Conservation (phyloP, 2,797 vertebrate genomes). For the Poeciliopsis infans region DNA sequence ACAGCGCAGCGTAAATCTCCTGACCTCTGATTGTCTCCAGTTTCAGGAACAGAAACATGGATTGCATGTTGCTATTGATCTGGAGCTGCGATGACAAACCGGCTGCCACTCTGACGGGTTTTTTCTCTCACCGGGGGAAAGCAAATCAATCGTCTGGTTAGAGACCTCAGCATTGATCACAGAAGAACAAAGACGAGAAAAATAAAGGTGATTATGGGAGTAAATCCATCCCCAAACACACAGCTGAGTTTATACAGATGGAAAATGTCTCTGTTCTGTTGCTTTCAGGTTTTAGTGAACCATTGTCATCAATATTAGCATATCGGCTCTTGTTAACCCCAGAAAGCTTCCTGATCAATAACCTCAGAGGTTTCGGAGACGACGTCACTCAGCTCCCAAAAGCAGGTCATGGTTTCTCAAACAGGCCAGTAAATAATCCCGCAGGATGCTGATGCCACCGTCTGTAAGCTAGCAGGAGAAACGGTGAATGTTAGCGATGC, state of each 20-base stretch:
- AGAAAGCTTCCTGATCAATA: conserved; percentile 80
- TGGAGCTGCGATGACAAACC: conserved; percentile 75
- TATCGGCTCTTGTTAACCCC: conserved; percentile 85
- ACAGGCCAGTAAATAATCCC: conserved; percentile 72
- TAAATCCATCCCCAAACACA: conserved; percentile 59
- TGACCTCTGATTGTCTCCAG: conserved; percentile 36
- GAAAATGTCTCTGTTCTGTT: conserved; percentile 34
- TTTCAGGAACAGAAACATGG: conserved; percentile 71
- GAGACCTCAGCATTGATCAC: conserved; percentile 84
- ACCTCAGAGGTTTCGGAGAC: conserved; percentile 64
- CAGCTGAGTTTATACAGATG: conserved; percentile 74
- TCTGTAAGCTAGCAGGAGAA: conserved; percentile 48
- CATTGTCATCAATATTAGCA: conserved; percentile 78
- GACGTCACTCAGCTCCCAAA: conserved; percentile 75
- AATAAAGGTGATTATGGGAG: conserved; percentile 60
- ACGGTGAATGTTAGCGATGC: not conserved
- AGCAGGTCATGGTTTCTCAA: conserved; percentile 76
- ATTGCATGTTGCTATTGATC: conserved; percentile 78
- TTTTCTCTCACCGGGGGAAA: conserved; percentile 73
- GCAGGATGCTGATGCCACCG: conserved; percentile 67
- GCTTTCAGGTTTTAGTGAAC: conserved; percentile 74
- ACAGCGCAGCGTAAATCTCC: conserved; percentile 13
- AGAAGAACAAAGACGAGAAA: conserved; percentile 63
- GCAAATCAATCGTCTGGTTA: conserved; percentile 86
- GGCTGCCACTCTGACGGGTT: conserved; percentile 78